These are phyloP conservation scores for Enteromius paludinosus DNA, from an alignment of 2,797 vertebrate genomes.

Conservation along the genomic window DNA sequence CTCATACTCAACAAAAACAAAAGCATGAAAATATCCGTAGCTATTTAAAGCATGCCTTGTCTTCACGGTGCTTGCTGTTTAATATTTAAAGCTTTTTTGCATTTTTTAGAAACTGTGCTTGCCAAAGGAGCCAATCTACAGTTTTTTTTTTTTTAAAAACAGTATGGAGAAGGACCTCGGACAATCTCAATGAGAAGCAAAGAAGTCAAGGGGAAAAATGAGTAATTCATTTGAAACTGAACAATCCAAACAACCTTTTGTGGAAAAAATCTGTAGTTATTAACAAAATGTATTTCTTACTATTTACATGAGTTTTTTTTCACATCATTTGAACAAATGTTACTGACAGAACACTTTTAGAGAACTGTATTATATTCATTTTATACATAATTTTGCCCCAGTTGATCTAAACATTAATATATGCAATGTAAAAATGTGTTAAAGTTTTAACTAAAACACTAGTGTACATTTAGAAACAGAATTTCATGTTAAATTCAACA, in stretches of 20 bases:
- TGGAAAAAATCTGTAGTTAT: background rate
- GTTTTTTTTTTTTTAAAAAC: background rate
- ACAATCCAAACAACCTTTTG: background rate
- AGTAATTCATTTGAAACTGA: background rate
- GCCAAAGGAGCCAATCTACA: background rate
- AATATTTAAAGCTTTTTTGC: slow-evolving; percentile 4
- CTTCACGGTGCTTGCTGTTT: background rate
- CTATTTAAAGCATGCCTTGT: slow-evolving; percentile 14
- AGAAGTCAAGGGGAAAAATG: background rate
- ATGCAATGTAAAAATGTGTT: background rate
- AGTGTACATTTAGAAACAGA: background rate
- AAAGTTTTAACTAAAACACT: background rate
- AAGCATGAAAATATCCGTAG: background rate
- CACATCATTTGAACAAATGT: background rate
- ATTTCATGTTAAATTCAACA: background rate
- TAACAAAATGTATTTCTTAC: no score
- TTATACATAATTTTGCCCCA: background rate
- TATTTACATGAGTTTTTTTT: background rate
- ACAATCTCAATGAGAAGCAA: background rate
- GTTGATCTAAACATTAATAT: background rate
- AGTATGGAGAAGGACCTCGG: background rate
- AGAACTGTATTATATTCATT: background rate
- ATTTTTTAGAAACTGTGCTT: background rate
- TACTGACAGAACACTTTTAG: background rate
- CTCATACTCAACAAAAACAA: background rate